Conservation (phyloP, 1,140 invertebrate genomes). For the Coptotermes formosanus region DNA sequence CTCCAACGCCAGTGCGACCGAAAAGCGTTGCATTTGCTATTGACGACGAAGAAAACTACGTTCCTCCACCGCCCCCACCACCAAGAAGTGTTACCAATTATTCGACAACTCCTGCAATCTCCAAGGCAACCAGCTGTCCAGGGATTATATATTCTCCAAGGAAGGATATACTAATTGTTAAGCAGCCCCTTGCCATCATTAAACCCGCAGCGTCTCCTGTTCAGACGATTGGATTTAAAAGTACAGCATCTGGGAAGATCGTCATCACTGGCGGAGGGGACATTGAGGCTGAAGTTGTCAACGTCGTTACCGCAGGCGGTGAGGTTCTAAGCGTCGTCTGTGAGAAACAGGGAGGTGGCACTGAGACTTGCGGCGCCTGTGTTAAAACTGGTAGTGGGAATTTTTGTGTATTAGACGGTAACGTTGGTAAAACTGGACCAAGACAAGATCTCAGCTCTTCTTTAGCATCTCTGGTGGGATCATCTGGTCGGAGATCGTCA, state of each 20-base stretch:
- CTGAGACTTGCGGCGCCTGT: not conserved
- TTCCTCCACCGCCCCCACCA: not conserved
- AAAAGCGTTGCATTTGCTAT: slow-evolving; percentile 30
- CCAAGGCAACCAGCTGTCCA: not conserved
- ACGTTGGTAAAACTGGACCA: not conserved
- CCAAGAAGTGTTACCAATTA: not conserved
- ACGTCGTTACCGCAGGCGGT: not conserved
- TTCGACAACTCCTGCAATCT: not conserved
- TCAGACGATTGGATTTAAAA: not conserved
- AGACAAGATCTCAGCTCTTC: not conserved
- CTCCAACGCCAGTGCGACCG: not conserved
- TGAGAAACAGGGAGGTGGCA: not conserved
- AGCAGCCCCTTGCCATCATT: not conserved
- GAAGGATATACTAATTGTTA: not conserved
- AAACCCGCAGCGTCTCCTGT: not conserved
- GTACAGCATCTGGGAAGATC: not conserved
- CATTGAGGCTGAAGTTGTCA: not conserved
- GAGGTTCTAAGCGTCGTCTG: not conserved
- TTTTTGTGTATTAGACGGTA: not conserved
- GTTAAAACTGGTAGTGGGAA: not conserved
- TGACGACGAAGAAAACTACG: not conserved
- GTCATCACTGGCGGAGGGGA: not conserved
- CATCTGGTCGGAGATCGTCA: not conserved
- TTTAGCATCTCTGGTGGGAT: not conserved
- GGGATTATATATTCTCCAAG: not conserved